A percentile compares a stretch with the other conserved stretches of the same genome.
Evolutionary conservation across 2,888 invertebrate species (phyloP).

Genomic region (Hoplodrina blanda): DNA sequence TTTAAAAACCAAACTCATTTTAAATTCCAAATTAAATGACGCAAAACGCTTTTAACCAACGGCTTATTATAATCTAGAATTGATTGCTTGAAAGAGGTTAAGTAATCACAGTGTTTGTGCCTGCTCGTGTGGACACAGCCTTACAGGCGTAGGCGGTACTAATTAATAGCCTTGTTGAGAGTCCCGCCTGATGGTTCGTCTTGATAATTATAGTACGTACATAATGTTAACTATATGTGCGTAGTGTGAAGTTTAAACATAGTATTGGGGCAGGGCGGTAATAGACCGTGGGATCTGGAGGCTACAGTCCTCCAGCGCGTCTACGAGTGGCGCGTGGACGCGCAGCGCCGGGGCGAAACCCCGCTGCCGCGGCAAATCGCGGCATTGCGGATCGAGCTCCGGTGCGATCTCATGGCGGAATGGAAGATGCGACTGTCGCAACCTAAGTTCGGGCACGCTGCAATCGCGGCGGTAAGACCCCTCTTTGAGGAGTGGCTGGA

Average conservation of each 20-base stretch:
- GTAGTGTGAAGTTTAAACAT: slow-evolving; percentile 18
- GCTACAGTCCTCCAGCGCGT: too few relatives aligned
- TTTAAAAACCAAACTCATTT: neutral
- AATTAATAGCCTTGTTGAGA: slow-evolving; percentile 67
- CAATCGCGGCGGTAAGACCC: too few relatives aligned
- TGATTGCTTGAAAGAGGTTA: slow-evolving; percentile 10
- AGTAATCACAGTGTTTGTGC: slow-evolving; percentile 43
- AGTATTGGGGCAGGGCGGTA: neutral
- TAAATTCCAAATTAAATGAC: neutral
- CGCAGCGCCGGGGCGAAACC: too few relatives aligned
- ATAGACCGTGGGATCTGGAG: too few relatives aligned
- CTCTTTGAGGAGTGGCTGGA: too few relatives aligned
- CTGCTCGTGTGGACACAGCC: slow-evolving; percentile 31
- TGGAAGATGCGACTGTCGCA: too few relatives aligned
- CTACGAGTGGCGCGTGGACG: too few relatives aligned
- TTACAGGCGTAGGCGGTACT: slow-evolving; percentile 51
- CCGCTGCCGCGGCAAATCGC: too few relatives aligned
- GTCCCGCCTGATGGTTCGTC: slow-evolving; percentile 54
- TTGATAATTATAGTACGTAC: slow-evolving; percentile 61
- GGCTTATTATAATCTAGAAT: slow-evolving; percentile 24
- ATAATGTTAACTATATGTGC: slow-evolving; percentile 13
- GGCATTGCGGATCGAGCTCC: too few relatives aligned
- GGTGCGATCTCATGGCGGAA: too few relatives aligned
- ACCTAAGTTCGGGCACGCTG: too few relatives aligned
- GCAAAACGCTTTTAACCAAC: neutral